phyloP scores from a whole-genome alignment of 2,888 invertebrate genomes.

The Limenitis camilla region DNA sequence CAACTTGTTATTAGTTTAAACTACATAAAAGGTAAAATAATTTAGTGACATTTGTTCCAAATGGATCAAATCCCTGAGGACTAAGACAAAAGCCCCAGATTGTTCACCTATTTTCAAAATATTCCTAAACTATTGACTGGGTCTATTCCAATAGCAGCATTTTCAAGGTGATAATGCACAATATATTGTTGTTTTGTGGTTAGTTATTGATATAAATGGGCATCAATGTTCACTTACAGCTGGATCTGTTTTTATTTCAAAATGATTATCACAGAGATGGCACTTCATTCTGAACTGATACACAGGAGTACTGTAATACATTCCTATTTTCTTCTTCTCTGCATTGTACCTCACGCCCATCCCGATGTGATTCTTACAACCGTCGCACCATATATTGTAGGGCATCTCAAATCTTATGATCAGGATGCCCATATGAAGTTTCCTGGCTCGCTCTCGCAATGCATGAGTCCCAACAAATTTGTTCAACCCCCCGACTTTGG shows the following conservation, averaged over 20 bases:
- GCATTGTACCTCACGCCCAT: constrained; percentile 99
- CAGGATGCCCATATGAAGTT: constrained; percentile 94
- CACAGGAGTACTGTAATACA: constrained; percentile 98
- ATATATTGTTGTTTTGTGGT: too few relatives aligned
- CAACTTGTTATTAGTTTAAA: too few relatives aligned
- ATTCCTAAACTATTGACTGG: too few relatives aligned
- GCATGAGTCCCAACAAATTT: constrained; percentile 97
- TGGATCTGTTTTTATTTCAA: constrained; percentile 98
- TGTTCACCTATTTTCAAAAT: too few relatives aligned
- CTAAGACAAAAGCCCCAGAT: too few relatives aligned
- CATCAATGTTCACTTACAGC: constrained; percentile 69
- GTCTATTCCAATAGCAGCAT: too few relatives aligned
- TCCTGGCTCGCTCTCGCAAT: constrained; percentile 94
- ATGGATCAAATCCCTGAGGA: too few relatives aligned
- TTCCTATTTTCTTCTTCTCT: constrained; percentile 94
- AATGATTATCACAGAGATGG: constrained; percentile 97
- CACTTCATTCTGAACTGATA: constrained; percentile 99
- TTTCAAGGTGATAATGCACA: too few relatives aligned
- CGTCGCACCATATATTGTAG: constrained; percentile 99
- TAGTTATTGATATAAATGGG: too few relatives aligned
- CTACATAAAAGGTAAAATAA: too few relatives aligned
- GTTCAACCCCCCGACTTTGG: constrained; percentile 94
- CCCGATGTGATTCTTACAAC: constrained; percentile 98
- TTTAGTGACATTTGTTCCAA: too few relatives aligned
- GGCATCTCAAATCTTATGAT: constrained; percentile 99